A percentile compares a stretch with the other conserved stretches of the same genome.
These are phyloP conservation scores for Perithous albicinctus DNA, from an alignment of 2,888 invertebrate species.

Conservation along the genomic window DNA sequence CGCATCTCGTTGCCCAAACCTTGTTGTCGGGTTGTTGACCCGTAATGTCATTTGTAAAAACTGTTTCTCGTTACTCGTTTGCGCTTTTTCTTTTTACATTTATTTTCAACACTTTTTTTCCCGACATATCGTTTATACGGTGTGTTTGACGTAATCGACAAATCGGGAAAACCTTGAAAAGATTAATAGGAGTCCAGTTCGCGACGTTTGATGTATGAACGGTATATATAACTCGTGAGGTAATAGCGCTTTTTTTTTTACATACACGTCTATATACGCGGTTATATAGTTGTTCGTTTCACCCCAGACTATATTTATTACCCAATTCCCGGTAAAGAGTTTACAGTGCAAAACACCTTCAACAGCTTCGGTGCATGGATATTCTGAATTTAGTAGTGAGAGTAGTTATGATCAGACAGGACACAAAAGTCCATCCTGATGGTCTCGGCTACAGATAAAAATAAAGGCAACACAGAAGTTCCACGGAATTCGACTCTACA, in stretches of 20 bases:
- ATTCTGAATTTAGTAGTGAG: background rate
- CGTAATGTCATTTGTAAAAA: conserved; percentile 1
- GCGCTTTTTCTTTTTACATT: too few relatives aligned
- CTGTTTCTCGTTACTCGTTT: background rate
- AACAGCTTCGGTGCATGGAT: background rate
- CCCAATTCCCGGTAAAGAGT: conserved; percentile 20
- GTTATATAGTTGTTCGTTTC: background rate
- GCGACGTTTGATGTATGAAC: conserved; percentile 43
- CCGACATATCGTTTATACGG: conserved; percentile 10
- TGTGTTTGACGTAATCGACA: conserved; percentile 38
- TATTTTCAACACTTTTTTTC: background rate
- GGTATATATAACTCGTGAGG: conserved; percentile 47
- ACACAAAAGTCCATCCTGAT: background rate
- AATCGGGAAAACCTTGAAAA: conserved; percentile 45
- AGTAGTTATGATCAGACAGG: background rate
- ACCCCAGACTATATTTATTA: conserved; percentile 29
- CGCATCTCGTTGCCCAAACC: conserved; percentile 5
- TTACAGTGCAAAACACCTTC: background rate
- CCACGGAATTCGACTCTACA: too few relatives aligned
- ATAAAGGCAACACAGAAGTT: background rate
- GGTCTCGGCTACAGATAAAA: background rate
- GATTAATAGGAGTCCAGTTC: conserved; percentile 43
- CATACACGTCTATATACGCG: background rate
- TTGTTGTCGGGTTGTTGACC: background rate
- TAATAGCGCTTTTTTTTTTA: conserved; percentile 22